phyloP scores from a whole-genome alignment of 2,888 invertebrate genomes.

The Tinea semifulvella region DNA sequence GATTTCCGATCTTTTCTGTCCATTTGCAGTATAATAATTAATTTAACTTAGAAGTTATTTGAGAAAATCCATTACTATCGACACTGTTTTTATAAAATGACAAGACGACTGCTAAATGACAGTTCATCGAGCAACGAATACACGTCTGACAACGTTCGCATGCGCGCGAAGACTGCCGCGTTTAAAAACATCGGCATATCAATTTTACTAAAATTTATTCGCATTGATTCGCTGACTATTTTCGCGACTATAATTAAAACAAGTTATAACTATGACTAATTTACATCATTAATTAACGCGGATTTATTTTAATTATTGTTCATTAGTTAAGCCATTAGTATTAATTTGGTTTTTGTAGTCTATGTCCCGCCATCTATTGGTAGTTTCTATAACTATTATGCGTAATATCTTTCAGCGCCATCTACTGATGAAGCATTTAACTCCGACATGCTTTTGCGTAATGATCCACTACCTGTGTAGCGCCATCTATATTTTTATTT shows the following conservation, averaged over 20 bases:
- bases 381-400: not conserved
- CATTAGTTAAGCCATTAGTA: no score
- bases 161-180: conserved; percentile 51
- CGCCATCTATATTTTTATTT: no score
- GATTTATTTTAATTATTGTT: no score
- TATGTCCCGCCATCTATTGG: conserved; percentile 1
- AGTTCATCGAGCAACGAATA: conserved; percentile 12
- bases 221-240: not conserved
- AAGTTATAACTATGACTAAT: no score
- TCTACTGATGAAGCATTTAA: no score
- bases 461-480: no score
- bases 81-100: conserved; percentile 10
- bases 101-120: conserved; percentile 5
- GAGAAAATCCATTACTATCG: not conserved
- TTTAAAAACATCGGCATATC: not conserved
- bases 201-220: not conserved
- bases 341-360: no score
- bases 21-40: conserved; percentile 32
- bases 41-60: not conserved
- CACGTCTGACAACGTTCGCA: conserved; percentile 47
- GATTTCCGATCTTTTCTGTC: conserved; percentile 52
- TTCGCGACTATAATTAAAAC: no score
- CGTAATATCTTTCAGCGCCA: no score
- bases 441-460: no score
- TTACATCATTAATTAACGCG: no score